Conservation (phyloP, 2,888 invertebrate species). For the Lasioglossum calceatum region DNA sequence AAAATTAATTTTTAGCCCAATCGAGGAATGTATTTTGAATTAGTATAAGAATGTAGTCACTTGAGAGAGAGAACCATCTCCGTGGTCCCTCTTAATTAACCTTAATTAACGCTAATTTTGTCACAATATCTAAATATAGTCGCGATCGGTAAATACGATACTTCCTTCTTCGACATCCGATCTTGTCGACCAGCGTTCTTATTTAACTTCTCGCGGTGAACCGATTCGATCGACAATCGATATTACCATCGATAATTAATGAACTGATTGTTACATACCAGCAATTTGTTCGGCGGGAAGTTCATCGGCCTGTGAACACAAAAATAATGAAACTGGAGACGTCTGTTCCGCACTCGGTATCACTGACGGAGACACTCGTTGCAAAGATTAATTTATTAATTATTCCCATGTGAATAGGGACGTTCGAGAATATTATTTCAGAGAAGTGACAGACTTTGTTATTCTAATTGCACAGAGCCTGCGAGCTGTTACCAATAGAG, state of each 20-base stretch:
- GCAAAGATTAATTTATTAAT: neutral
- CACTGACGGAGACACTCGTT: neutral
- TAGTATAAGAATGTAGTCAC: neutral
- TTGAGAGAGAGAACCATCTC: neutral
- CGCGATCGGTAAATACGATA: slow-evolving; percentile 18
- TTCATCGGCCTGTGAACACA: slow-evolving; percentile 91
- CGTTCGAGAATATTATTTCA: slow-evolving; percentile 10
- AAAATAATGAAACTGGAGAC: slow-evolving; percentile 54
- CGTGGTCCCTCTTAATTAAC: neutral
- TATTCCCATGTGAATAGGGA: neutral
- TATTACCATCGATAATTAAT: neutral
- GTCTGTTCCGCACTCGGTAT: neutral
- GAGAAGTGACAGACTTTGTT: slow-evolving; percentile 5
- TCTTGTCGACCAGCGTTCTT: slow-evolving; percentile 17
- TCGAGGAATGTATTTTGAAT: neutral
- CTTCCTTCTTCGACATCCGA: slow-evolving; percentile 33
- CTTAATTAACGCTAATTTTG: neutral
- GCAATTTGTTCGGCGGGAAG: slow-evolving; percentile 96
- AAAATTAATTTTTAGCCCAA: neutral
- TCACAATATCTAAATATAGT: slow-evolving; percentile 30
- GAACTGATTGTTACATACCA: slow-evolving; percentile 87
- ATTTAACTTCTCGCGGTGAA: neutral
- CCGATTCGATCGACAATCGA: neutral
- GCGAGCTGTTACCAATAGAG: slow-evolving; percentile 18
- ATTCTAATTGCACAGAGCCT: slow-evolving; percentile 13